Evolutionary conservation across 2,797 vertebrate genomes (phyloP), one percentile per base, ranked within the genome.

Genomic region (Lagothrix lagotricha): DNA sequence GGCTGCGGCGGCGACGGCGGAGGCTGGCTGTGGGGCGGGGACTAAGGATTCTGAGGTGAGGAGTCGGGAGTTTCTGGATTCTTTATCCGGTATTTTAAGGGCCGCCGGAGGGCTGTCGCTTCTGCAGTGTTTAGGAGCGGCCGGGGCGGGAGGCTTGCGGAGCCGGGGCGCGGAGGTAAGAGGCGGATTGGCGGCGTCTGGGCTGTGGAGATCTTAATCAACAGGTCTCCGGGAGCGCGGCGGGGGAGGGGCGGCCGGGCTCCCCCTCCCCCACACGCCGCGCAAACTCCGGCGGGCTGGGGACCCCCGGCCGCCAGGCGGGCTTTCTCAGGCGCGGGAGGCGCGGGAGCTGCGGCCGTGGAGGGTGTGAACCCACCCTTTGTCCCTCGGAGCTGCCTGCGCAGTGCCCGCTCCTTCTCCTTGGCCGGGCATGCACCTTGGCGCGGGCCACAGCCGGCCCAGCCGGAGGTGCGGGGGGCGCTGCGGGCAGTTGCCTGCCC

Each of bases 201-300:
- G 73, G 67, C 48, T 26, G 88, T 20, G 86, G 82, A 41, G 93
- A 89, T 88, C 73, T 67, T 70, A 77, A 94, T 97, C 98, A 95
- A 98, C 98, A 98, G 98, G 98, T 98, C 93, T 75, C 72, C 20
- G 33, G 24, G 94, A 52, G 88, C 41, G 81, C 54, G 64, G 88
- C 50, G 88, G 94, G 95, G 93, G 94, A 79, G 88, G 96, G 90
- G 67, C 79, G 50, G 46, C 67, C 64, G 61, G 58, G 77, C 73
- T 52, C 82, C 57, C 77, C 70, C 58, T 44, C 75, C 26, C 22
- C 67, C 93, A 24, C 73, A 15, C 80, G 1, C 36, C 26, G n/a
- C 6, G 11, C 2, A 15, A 12, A 15, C 75, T 10, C 24, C 26
- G 52, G 85, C 81, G 2, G 6, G 24, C 22, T 36, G 11, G 77